A percentile compares a stretch with the other conserved stretches of the same genome.
phyloP scores from a whole-genome alignment of 2,113 vertebrate genomes.

The Martes martes region DNA sequence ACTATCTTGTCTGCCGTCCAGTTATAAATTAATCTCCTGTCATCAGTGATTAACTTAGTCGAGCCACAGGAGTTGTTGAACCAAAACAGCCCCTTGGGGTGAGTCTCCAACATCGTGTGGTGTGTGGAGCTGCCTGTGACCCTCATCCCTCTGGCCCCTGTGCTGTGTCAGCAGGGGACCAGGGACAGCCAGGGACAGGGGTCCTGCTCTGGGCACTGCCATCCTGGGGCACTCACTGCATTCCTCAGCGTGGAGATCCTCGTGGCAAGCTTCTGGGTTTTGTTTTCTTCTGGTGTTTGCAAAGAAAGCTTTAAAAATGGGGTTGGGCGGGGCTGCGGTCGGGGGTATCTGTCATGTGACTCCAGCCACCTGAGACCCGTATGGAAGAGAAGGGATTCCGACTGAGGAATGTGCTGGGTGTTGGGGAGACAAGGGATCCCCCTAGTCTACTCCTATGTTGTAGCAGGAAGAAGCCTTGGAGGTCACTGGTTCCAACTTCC shows the following conservation, averaged over 20 bases:
- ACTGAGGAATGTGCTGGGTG: neutral
- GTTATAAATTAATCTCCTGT: slow-evolving; percentile 75
- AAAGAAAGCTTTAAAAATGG: neutral
- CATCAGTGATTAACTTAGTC: slow-evolving; percentile 78
- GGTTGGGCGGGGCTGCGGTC: neutral
- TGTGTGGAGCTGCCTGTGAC: slow-evolving; percentile 49
- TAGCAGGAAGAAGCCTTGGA: neutral
- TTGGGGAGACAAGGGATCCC: neutral
- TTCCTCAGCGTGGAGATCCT: neutral
- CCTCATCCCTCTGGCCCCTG: neutral
- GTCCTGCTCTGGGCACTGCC: neutral
- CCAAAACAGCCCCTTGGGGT: slow-evolving; percentile 69
- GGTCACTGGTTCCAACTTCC: neutral
- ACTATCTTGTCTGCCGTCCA: slow-evolving; percentile 74
- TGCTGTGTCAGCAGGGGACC: slow-evolving; percentile 60
- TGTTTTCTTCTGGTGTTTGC: neutral
- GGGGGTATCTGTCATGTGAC: neutral
- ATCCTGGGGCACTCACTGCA: neutral
- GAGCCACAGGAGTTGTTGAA: slow-evolving; percentile 72
- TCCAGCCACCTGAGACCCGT: neutral
- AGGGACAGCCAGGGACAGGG: neutral
- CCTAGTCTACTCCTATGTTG: neutral
- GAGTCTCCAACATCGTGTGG: neutral
- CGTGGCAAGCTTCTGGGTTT: neutral
- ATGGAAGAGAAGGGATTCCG: neutral